These are phyloP conservation scores for Acyrthosiphon pisum DNA, from an alignment of 1,140 invertebrate genomes.

Conservation along the genomic window DNA sequence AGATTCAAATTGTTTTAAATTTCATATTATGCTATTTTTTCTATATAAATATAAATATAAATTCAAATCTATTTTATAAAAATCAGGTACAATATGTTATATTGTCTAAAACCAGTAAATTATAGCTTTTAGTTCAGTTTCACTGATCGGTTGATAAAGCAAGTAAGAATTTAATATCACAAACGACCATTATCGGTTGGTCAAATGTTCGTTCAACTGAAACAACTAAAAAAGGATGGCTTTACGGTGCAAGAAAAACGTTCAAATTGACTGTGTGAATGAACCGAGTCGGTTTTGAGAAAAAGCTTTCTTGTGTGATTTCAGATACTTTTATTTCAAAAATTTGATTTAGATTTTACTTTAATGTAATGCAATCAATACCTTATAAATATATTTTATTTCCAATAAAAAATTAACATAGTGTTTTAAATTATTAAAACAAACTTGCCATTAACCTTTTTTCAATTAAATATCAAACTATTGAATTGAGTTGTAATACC, in stretches of 20 bases:
- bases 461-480: neutral
- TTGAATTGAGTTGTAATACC: too few species aligned
- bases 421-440: too few species aligned
- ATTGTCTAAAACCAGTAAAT: neutral
- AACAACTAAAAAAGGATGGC: neutral
- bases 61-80: neutral
- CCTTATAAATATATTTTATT: neutral
- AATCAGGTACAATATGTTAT: neutral
- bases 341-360: neutral
- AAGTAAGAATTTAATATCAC: conserved; percentile 1
- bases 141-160: neutral
- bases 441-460: neutral
- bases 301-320: neutral
- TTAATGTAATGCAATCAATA: neutral
- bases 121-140: neutral
- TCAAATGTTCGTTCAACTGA: neutral
- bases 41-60: neutral
- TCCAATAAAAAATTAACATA: neutral
- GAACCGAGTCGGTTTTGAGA: neutral
- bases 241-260: neutral
- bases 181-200: neutral
- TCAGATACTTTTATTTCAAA: neutral
- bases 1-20: neutral
- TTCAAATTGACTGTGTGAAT: neutral
- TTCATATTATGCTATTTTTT: neutral